Base-by-base conservation (phyloP, 2,888 invertebrate genomes). In the Drosophila pseudotakahashii region DNA sequence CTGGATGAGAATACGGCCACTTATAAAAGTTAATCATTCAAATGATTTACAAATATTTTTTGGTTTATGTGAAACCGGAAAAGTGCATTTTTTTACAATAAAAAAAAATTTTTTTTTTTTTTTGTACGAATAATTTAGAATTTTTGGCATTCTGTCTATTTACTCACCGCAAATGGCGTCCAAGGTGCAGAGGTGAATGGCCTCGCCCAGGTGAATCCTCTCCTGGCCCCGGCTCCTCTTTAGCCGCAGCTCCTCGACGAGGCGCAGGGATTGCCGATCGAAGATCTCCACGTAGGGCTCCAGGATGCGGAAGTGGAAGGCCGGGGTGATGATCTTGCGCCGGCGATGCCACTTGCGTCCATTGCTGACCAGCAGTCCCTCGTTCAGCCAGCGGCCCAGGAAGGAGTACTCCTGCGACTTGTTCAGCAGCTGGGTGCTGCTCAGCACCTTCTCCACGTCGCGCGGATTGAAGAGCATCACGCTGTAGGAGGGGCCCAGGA, bases 231-330 rank as follows among this genome's bases (percentile, higher is more conserved):
- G 34, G 7, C 44, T 34, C 2, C 36, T 14, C 0, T 11, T 91
- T 1, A 86, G 78, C 0, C 84, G 82, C 30, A 87, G 11, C 19
- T 77, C 52, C 9, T 62, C n/a, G 93, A 90, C 68, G 95, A 91
- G 19, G 93, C 92, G 50, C 90, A 91, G 30, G 93, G 83, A 92
- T 69, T 95, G 94, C 57, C 93, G 93, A 75, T 95, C 94, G 88
- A 96, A 96, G 0, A 95, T 93, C 1, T 94, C 94, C 9, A 95
- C 89, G 89, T 95, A 96, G 75, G 94, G 93, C 81, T 95, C 94
- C 36, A 96, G 91, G 63, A 96, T 95, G 78, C 94, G 94, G 89
- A 96, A 96, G 90, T 96, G 96, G 90, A 96, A 96, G 0, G 96
- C 94, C 0, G 96, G 95, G 0, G 96, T 96, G 62, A 96, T 89